Evolutionary conservation across 2,888 invertebrate species (phyloP).

Genomic region (Lingula anatina): DNA sequence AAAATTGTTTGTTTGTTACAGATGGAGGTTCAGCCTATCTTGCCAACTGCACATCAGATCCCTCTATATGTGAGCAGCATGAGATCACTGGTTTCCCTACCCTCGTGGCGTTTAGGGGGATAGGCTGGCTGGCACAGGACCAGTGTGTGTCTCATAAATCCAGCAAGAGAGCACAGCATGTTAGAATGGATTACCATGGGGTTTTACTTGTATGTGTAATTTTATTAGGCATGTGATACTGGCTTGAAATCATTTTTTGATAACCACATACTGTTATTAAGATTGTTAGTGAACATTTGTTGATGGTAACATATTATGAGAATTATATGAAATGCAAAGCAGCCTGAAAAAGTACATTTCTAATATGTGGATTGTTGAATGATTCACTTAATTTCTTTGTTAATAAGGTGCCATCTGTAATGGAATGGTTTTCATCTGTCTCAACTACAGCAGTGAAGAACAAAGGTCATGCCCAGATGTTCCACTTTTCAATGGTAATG

Average conservation of each 20-base stretch:
- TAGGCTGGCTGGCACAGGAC: slow-evolving; percentile 24
- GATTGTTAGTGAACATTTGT: too few relatives aligned
- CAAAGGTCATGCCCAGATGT: background rate
- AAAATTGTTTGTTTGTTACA: slow-evolving; percentile 9
- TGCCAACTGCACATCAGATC: slow-evolving; percentile 34
- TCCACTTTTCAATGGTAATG: background rate
- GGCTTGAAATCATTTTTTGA: too few relatives aligned
- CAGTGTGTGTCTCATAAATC: slow-evolving; percentile 16
- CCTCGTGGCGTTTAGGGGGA: slow-evolving; percentile 27
- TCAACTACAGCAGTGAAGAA: slow-evolving; percentile 19
- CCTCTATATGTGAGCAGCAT: slow-evolving; percentile 18
- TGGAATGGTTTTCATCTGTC: slow-evolving; percentile 27
- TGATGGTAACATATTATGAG: too few relatives aligned
- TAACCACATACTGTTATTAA: too few relatives aligned
- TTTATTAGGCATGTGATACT: background rate
- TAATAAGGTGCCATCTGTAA: too few relatives aligned
- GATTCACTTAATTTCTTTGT: background rate
- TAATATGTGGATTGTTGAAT: too few relatives aligned
- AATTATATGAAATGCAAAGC: too few relatives aligned
- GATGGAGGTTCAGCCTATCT: slow-evolving; percentile 31
- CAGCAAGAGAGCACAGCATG: slow-evolving; percentile 11
- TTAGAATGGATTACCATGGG: slow-evolving; percentile 34
- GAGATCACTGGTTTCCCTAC: slow-evolving; percentile 35
- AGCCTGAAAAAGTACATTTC: too few relatives aligned
- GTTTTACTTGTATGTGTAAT: slow-evolving; percentile 22